phyloP scores from a whole-genome alignment of 1,140 invertebrate genomes.

The Bombus fervidus region DNA sequence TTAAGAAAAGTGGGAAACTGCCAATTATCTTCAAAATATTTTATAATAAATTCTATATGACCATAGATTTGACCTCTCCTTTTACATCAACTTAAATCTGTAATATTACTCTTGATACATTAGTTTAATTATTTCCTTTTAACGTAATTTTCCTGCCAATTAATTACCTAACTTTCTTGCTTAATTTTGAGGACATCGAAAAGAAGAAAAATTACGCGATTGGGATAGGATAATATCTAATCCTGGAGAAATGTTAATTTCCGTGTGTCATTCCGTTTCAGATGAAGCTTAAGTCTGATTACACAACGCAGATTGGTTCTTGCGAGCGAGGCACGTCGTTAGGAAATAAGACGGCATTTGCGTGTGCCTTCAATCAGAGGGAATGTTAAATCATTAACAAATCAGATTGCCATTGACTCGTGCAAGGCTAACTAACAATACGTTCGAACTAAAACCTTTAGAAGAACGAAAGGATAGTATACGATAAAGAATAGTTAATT shows the following conservation, averaged over 20 bases:
- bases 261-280: background rate
- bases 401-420: constrained; percentile 15
- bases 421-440: background rate
- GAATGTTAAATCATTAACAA: constrained; percentile 24
- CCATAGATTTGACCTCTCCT: background rate
- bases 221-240: background rate
- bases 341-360: constrained; percentile 40
- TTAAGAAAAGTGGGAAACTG: background rate
- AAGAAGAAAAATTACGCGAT: background rate
- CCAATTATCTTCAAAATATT: background rate
- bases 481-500: background rate
- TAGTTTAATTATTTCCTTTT: no score
- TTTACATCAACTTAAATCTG: background rate
- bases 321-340: background rate
- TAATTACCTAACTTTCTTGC: no score
- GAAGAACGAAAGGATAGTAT: background rate
- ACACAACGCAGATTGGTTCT: constrained; percentile 12
- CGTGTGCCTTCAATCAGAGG: background rate
- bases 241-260: background rate
- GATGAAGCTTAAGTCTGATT: constrained; percentile 5
- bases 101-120: no score
- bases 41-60: background rate
- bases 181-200: background rate
- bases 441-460: background rate
- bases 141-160: no score